Percentiles rank a stretch among this genome's conserved stretches.
These are phyloP conservation scores for Epinotia bilunana DNA, from an alignment of 2,888 invertebrate species.

Conservation along the genomic window DNA sequence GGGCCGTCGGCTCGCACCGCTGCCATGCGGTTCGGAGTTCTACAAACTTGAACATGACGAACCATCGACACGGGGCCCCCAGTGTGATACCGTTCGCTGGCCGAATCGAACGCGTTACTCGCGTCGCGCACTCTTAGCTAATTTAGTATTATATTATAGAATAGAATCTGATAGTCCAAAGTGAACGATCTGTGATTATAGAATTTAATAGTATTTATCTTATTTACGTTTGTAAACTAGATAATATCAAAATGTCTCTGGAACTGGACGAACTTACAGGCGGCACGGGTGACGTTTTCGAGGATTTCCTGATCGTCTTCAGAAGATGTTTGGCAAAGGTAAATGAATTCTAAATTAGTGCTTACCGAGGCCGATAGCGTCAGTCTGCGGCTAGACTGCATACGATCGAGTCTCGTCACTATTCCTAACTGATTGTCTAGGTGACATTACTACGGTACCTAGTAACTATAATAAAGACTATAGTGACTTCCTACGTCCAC, in stretches of 20 bases:
- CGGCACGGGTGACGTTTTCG: conserved; percentile 88
- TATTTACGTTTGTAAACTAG: conserved; percentile 59
- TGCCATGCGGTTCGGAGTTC: conserved; percentile 61
- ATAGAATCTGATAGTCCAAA: conserved; percentile 71
- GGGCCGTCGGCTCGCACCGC: conserved; percentile 55
- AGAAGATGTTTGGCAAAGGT: conserved; percentile 89
- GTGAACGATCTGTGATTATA: conserved; percentile 72
- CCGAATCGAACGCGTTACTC: conserved; percentile 58
- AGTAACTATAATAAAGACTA: conserved; percentile 26
- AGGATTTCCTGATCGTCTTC: conserved; percentile 89
- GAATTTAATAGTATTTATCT: conserved; percentile 58
- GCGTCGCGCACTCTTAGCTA: conserved; percentile 64
- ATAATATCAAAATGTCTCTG: conserved; percentile 83
- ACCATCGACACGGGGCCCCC: conserved; percentile 53
- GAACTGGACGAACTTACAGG: conserved; percentile 86
- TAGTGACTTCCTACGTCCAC: conserved; percentile 47
- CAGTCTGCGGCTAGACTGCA: conserved; percentile 56
- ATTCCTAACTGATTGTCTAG: conserved; percentile 8
- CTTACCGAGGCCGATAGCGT: conserved; percentile 58
- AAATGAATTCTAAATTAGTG: conserved; percentile 80
- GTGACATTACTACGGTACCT: conserved; percentile 12
- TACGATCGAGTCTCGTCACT: conserved; percentile 50
- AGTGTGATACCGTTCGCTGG: conserved; percentile 69
- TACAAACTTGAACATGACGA: conserved; percentile 57
- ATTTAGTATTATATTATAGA: conserved; percentile 58